Conservation (phyloP, 2,888 invertebrate genomes). For the Ormia ochracea region DNA sequence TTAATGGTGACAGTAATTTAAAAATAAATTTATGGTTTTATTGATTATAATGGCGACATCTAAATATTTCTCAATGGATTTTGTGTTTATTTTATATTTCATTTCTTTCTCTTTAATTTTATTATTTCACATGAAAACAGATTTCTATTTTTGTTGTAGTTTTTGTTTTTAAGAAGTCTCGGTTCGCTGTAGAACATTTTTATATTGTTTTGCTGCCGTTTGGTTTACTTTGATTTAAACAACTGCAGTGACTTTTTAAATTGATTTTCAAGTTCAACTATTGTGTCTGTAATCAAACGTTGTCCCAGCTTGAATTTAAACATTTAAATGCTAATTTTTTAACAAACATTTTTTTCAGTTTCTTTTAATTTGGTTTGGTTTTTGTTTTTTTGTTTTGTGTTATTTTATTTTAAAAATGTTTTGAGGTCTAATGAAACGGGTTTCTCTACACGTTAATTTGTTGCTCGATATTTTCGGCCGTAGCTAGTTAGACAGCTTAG, state of each 20-base stretch:
- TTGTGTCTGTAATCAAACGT: conserved; percentile 36
- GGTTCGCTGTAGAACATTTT: background rate
- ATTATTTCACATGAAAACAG: no score
- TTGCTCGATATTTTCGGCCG: conserved; percentile 11
- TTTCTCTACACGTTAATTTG: background rate
- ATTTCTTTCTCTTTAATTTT: no score
- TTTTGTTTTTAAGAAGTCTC: background rate
- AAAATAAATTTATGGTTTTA: no score
- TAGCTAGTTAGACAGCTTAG: background rate
- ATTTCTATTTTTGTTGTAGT: no score
- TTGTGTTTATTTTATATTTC: no score
- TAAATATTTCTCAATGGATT: no score
- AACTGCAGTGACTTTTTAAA: conserved; percentile 68
- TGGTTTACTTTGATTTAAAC: conserved; percentile 13
- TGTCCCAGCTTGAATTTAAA: conserved; percentile 48
- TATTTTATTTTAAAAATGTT: conserved; percentile 38
- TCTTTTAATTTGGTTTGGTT: conserved; percentile 10
- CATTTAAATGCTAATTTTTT: conserved; percentile 53
- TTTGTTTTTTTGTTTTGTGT: conserved; percentile 4
- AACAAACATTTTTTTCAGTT: background rate
- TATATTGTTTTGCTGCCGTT: conserved; percentile 4
- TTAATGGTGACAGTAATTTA: no score
- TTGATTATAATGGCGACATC: no score
- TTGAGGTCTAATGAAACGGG: background rate
- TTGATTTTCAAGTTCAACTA: conserved; percentile 74